Base-by-base conservation (phyloP, 2,113 vertebrate genomes). In the Pedetes capensis region DNA sequence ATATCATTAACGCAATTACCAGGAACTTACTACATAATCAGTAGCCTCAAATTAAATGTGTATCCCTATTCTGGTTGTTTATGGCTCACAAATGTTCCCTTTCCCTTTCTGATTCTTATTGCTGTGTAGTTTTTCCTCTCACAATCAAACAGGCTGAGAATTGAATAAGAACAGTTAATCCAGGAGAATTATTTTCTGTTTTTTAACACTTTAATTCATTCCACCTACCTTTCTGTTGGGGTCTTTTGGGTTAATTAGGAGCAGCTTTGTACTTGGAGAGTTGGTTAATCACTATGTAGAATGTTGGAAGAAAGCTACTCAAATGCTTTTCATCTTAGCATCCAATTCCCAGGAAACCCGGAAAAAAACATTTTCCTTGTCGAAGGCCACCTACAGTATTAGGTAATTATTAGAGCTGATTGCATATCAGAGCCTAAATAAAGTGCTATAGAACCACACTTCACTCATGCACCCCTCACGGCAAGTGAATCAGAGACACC, bases 371-470 rank as follows among this genome's bases (percentile, higher is more conserved):
- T 55, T 89, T 61, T 42, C 20, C 89, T 96, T 89, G 25, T 93
- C 95, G 92, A 90, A 93, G 82, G 57, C 71, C 0, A 0, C 78
- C 93, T 95, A 89, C 37, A 68, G 59, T 66, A 96, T 93, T 93
- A 94, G 95, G 95, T 96, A 98, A 97, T 98, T 98, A 98, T 98
- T 98, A 98, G 97, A 96, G 96, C 94, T 95, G 95, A 98, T 98
- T 98, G 96, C 90, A 96, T 95, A 97, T 97, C 96, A 85, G 96
- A 91, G 91, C 95, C 96, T 98, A 98, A 98, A 97, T 97, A 95
- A 44, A 96, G 97, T 95, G 53, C 97, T 93, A 94, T 53, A 87
- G 96, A 92, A 93, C 87, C 69, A 20, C 93, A 85, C 96, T 98
- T 98, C 97, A 95, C 87, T 97, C 97, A 93, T 37, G 91, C 87